These are phyloP conservation scores for Platichthys flesus DNA, from an alignment of 2,113 vertebrate species.

Conservation along the genomic window DNA sequence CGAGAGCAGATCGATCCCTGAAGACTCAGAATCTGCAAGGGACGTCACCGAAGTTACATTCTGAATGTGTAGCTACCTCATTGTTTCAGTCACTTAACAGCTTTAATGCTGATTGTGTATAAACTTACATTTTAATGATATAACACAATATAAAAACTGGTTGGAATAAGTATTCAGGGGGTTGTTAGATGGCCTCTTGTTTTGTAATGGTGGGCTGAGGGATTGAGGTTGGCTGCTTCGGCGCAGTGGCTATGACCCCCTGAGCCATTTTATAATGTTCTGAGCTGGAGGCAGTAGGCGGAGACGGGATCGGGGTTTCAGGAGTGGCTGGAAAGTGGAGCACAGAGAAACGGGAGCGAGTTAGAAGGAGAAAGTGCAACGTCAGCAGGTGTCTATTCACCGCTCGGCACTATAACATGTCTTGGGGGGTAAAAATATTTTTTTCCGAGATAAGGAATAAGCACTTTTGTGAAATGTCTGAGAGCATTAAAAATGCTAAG, in stretches of 20 bases:
- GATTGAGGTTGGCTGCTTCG: constrained; percentile 92
- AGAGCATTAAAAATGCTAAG: constrained; percentile 75
- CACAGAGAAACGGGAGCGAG: constrained; percentile 28
- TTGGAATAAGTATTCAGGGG: constrained; percentile 19
- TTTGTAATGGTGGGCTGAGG: constrained; percentile 94
- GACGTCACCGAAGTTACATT: constrained; percentile 31
- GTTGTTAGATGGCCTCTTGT: constrained; percentile 93
- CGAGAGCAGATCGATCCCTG: constrained; percentile 51
- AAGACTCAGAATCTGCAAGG: constrained; percentile 42
- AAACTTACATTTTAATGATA: constrained; percentile 42
- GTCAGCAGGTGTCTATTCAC: constrained; percentile 41
- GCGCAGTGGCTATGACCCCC: constrained; percentile 90
- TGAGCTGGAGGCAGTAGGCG: constrained; percentile 90
- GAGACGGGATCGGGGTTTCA: constrained; percentile 97
- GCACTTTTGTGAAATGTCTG: constrained; percentile 78
- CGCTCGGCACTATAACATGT: constrained; percentile 23
- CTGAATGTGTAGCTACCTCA: constrained; percentile 42
- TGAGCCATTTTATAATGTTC: constrained; percentile 97
- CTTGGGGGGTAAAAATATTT: constrained; percentile 32
- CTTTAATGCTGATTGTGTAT: constrained; percentile 52
- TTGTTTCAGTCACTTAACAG: constrained; percentile 58
- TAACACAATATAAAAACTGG: constrained; percentile 40
- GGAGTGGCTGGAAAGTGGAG: constrained; percentile 90
- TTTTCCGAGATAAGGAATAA: constrained; percentile 60
- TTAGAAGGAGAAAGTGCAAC: constrained; percentile 27